Evolutionary conservation across 2,113 vertebrate genomes (phyloP).

Genomic region (Protomyctophum bolini): DNA sequence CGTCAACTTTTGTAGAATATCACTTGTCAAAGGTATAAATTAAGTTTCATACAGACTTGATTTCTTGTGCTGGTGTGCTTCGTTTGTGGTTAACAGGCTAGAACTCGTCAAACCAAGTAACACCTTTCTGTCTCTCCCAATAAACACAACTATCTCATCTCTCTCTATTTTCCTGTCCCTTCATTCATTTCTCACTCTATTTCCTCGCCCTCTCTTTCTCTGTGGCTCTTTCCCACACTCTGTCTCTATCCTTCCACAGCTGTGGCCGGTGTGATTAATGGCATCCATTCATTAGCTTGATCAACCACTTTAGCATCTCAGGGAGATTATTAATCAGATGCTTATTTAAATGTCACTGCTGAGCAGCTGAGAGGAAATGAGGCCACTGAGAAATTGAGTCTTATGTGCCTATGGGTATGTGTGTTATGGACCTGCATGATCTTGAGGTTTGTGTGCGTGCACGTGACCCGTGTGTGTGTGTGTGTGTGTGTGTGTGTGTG

Average conservation of each 20-base stretch:
- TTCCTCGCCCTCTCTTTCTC: background rate
- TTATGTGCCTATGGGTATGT: slow-evolving; percentile 10
- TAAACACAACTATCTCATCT: background rate
- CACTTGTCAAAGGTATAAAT: no score
- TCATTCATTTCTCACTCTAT: background rate
- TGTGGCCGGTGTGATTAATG: slow-evolving; percentile 71
- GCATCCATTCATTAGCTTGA: slow-evolving; percentile 76
- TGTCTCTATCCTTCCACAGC: slow-evolving; percentile 38
- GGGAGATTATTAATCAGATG: slow-evolving; percentile 77
- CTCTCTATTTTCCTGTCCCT: background rate
- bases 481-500: slow-evolving; percentile 7
- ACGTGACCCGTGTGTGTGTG: background rate
- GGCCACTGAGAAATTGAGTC: slow-evolving; percentile 66
- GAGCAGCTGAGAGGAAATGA: slow-evolving; percentile 61
- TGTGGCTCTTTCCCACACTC: slow-evolving; percentile 29
- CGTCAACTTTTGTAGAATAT: no score
- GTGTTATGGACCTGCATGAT: background rate
- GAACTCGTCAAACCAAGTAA: slow-evolving; percentile 31
- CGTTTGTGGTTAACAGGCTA: slow-evolving; percentile 27
- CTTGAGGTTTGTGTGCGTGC: background rate
- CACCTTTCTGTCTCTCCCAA: background rate
- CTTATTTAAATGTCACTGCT: slow-evolving; percentile 76
- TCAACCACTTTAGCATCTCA: slow-evolving; percentile 72
- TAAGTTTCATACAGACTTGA: background rate
- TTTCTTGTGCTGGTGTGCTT: slow-evolving; percentile 4